phyloP scores from a whole-genome alignment of 30 jellyfish, hydroid and myxozoan species.

The Aurelia aurita complex sp. Pacific region DNA sequence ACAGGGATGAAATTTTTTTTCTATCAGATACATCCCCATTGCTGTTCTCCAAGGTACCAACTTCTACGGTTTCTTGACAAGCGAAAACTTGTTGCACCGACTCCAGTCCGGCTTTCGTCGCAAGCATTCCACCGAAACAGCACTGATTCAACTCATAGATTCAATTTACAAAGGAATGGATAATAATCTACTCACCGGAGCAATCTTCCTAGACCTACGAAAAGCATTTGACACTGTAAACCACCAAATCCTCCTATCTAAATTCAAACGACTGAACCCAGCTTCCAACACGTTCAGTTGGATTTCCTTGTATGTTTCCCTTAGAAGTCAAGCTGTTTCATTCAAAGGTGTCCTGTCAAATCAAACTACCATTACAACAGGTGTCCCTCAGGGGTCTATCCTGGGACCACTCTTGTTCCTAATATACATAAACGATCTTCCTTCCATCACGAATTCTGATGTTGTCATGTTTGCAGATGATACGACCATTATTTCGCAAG shows the following conservation, averaged over 20 bases:
- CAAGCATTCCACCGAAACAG: too few species aligned
- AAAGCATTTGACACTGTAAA: neutral
- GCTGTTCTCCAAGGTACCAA: too few species aligned
- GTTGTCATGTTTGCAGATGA: too few species aligned
- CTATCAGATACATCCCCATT: too few species aligned
- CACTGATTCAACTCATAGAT: too few species aligned
- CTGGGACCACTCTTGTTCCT: neutral
- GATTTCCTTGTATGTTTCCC: slow-evolving; percentile 29
- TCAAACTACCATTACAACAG: slow-evolving; percentile 6
- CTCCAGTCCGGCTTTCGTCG: too few species aligned
- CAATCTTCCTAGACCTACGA: slow-evolving; percentile 38
- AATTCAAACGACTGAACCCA: slow-evolving; percentile 22
- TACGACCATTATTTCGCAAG: too few species aligned
- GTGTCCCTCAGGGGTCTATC: slow-evolving; percentile 58
- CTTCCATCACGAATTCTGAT: too few species aligned
- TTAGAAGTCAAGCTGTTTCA: slow-evolving; percentile 34
- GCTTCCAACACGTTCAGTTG: slow-evolving; percentile 5
- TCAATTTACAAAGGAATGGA: slow-evolving; percentile 31
- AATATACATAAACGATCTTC: too few species aligned
- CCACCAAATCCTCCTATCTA: slow-evolving; percentile 28
- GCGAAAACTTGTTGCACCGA: too few species aligned
- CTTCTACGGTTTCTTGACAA: too few species aligned
- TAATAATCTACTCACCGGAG: slow-evolving; percentile 1
- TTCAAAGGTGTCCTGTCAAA: slow-evolving; percentile 45
- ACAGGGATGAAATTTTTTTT: too few species aligned